Evolutionary conservation across 2,888 invertebrate genomes (phyloP).

Genomic region (Clivina fossor): DNA sequence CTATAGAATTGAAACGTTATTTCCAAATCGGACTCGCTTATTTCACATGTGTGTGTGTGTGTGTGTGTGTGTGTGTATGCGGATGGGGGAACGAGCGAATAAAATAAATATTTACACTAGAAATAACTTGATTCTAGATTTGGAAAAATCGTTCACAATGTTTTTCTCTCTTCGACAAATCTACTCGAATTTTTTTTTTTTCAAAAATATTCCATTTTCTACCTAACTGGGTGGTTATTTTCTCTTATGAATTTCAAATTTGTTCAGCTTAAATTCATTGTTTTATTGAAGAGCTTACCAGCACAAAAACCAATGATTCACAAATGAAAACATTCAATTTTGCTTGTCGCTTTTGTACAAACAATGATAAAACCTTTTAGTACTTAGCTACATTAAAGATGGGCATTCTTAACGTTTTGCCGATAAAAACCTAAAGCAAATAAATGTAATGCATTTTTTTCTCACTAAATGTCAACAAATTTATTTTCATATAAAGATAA

Average conservation of each 20-base stretch:
- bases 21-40: not conserved
- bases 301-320: no score
- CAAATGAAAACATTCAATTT: no score
- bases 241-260: constrained; percentile 25
- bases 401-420: no score
- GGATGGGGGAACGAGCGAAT: constrained; percentile 30
- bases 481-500: no score
- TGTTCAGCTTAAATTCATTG: constrained; percentile 16
- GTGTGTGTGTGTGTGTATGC: no score
- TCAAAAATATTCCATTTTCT: constrained; percentile 22
- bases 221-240: not conserved
- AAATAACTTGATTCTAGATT: constrained; percentile 27
- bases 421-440: no score
- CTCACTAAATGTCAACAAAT: no score
- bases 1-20: constrained; percentile 6
- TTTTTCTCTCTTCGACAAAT: constrained; percentile 19
- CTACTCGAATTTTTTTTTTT: constrained; percentile 19
- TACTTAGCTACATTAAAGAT: no score
- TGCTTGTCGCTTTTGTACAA: no score
- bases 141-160: constrained; percentile 17
- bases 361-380: no score
- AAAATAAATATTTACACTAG: constrained; percentile 32
- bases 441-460: no score
- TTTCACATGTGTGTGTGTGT: constrained; percentile 15
- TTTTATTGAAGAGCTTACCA: no score